Base-by-base conservation (phyloP, 1,140 invertebrate species). In the Drosophila takahashii region DNA sequence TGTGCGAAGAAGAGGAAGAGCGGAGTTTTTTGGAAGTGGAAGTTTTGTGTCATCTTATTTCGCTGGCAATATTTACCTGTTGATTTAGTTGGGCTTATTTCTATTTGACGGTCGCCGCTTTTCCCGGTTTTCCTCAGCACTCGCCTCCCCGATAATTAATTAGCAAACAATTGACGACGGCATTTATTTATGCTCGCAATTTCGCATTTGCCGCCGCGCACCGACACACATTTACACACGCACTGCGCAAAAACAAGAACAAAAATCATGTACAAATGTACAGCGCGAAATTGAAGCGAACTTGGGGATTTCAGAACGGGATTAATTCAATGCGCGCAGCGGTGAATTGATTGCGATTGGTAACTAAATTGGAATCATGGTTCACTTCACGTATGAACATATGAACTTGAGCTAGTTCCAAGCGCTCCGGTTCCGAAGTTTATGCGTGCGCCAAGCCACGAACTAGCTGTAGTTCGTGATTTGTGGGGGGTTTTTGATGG, bases 11-110 rank as follows among this genome's bases (percentile, higher is more conserved):
- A 37, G 15, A 50, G n/a, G 36, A 29, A 36, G 27, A 48, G 16
- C 53, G 59, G 42, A 66, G 59, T 65, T 45, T 60, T 37, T 58
- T n/a, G 58, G 59, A 45, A 64, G 41, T 62, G 22, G 29, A 8
- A 32, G 29, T 48, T 64, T 50, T 45, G 54, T 72, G 47, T 51
- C 69, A 72, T 57, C 69, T 59, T 57, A 44, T 42, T 41, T 44
- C 29, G 32, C 54, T 34, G 41, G 26, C 29, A 32, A 47, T 70
- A 73, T 52, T 72, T 72, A 73, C 70, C 70, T 73, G 70, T 73
- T 73, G 70, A 73, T 73, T 73, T 72, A 26, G 37, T 52, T 39
- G 11, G 26, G 37, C 27, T 13, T 13, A n/a, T 41, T 62, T 29
- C 10, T 13, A n/a, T 41, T 62, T 29, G 26, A 10, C 27, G 16